Base-by-base conservation (phyloP, 2,797 vertebrate genomes). In the Stomatorhinus walkeri region DNA sequence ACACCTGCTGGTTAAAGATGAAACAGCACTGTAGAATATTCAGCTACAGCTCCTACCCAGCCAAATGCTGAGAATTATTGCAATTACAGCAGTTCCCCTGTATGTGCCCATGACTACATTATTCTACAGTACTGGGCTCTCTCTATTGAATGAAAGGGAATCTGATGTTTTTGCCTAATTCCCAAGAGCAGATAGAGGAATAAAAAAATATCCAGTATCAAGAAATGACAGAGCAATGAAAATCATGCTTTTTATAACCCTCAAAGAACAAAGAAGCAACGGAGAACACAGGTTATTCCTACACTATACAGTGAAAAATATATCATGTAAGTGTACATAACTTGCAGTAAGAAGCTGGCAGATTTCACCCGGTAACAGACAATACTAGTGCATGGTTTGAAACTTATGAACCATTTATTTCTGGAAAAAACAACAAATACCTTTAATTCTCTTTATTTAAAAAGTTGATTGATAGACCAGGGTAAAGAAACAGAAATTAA, bases 371-470 rank as follows among this genome's bases (percentile, higher is more conserved):
- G 2, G 59, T 59, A 8, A 59, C n/a, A 59, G 0, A 7, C n/a
- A 9, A 8, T 24, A 9, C 59, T 10, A 64, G n/a, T 22, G 22
- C 59, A 24, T 24, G 22, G 22, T 61, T 61, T 59, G 7, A 59
- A 24, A 59, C n/a, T 19, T 61, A 61, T 61, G 59, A 61, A 24
- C n/a, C 2, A 2, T 61, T 54, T 54, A 19, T 54, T 61, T 24
- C 59, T 61, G 59, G 7, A 61, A 64, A 40, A 16, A 76, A 3
- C n/a, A 43, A 54, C 22, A 51, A 49, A 51, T 48, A 85, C 22
- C 59, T 68, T 89, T 49, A 61, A 72, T 89, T 86, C 19, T 64
- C 88, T 95, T 94, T 94, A 93, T 94, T 94, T 90, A 91, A 93
- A 94, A 93, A 93, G 90, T 91, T 88, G 91, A 91, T 90, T 85